Evolutionary conservation across 2,797 vertebrate genomes (phyloP).

Genomic region (Tachyglossus aculeatus): DNA sequence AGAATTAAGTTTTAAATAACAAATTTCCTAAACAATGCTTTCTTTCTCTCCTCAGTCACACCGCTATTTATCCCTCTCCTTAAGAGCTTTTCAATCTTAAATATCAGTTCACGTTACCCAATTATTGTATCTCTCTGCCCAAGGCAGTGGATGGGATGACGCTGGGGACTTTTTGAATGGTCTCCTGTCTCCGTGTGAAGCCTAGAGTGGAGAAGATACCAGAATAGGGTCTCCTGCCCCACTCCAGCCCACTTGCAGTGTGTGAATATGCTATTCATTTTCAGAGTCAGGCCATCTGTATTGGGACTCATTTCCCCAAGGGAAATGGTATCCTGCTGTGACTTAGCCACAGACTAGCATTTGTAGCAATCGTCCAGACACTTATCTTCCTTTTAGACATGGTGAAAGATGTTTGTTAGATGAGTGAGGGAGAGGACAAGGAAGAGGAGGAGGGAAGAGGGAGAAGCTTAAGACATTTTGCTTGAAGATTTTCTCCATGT

Average conservation of each 20-base stretch:
- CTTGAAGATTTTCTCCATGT: neutral
- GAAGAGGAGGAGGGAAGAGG: neutral
- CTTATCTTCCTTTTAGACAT: neutral
- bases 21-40: too few relatives aligned
- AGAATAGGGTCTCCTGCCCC: neutral
- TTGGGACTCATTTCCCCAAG: neutral
- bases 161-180: neutral
- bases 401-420: neutral
- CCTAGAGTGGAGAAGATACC: neutral
- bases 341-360: neutral
- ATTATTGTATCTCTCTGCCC: slow-evolving; percentile 2
- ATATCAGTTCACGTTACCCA: neutral
- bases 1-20: too few relatives aligned
- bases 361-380: neutral
- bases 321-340: neutral
- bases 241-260: neutral
- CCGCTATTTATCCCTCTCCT: neutral
- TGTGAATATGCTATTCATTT: neutral
- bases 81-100: too few relatives aligned
- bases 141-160: neutral
- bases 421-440: neutral
- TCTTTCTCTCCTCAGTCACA: neutral
- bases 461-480: rapidly evolving
- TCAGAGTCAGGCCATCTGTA: neutral
- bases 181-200: neutral